phyloP scores from a whole-genome alignment of 2,888 invertebrate genomes.

The Stenoptilia bipunctidactyla region DNA sequence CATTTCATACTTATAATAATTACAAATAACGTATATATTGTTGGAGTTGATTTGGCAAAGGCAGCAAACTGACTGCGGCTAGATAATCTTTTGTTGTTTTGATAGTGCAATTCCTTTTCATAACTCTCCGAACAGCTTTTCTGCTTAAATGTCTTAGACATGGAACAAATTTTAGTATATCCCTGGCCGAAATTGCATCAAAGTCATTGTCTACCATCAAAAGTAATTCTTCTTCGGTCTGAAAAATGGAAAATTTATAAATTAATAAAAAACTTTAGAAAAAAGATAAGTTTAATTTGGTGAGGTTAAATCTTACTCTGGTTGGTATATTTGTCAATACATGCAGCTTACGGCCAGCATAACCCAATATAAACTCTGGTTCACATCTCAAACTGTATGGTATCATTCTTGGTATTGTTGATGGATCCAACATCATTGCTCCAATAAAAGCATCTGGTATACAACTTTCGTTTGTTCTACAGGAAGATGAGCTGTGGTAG shows the following conservation, averaged over 20 bases:
- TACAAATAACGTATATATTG: conserved; percentile 38
- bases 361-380: conserved; percentile 28
- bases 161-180: conserved; percentile 25
- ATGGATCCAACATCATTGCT: too few species aligned
- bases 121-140: conserved; percentile 29
- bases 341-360: too few species aligned
- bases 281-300: neutral
- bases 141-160: conserved; percentile 46
- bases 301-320: conserved; percentile 32
- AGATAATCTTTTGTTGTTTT: conserved; percentile 34
- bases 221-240: conserved; percentile 38
- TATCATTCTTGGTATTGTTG: conserved; percentile 37
- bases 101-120: conserved; percentile 23
- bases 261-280: too few species aligned
- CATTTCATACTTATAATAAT: too few species aligned
- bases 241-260: too few species aligned
- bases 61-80: conserved; percentile 27
- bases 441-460: too few species aligned
- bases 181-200: conserved; percentile 23
- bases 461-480: conserved; percentile 13
- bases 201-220: conserved; percentile 29
- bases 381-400: conserved; percentile 50
- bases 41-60: conserved; percentile 34
- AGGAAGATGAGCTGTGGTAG: conserved; percentile 28
- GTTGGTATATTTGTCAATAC: conserved; percentile 19